Evolutionary conservation across 2,113 vertebrate species (phyloP), one percentile per base, ranked within the genome.

Genomic region (Paraplagusia blochii): DNA sequence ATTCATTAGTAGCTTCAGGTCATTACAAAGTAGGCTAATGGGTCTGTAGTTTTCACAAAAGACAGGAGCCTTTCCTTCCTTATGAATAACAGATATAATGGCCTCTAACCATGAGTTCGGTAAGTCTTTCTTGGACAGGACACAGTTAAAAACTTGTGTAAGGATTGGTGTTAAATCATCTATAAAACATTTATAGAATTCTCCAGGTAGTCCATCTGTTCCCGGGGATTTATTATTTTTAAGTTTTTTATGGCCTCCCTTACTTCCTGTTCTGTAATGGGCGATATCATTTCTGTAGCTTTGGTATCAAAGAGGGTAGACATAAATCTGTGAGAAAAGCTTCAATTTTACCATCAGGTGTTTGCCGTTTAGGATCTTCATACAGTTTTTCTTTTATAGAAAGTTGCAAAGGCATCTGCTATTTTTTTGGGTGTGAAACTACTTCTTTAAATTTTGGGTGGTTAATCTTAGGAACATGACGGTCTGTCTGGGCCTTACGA

Each of bases 81-180:
- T 46, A 3, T 46, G 17, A 11, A 46, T 46, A 9, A 17, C 44
- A 5, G 17, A 46, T 46, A 46, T 46, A 11, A 46, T 46, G 17
- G 35, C 44, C 16, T 46, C 9, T 19, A 18, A 46, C 44, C 44
- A 11, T 9, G 35, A 7, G 6, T 36, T 9, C 5, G 35, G 35
- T 7, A 9, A 11, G 9, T 46, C 11, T 4, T 1, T 6, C 4
- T 46, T 19, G 5, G 44, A 19, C 9, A 46, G 17, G 2, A 6
- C 44, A 46, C 19, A 42, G 6, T 29, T 42, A 49, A 49, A 60
- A 3, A 60, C 45, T n/a, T n/a, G n/a, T n/a, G n/a, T n/a, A n/a
- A n/a, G n/a, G n/a, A n/a, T n/a, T n/a, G n/a, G n/a, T n/a, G n/a
- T n/a, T n/a, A n/a, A n/a, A n/a, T n/a, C n/a, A n/a, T n/a, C n/a